Percentiles rank a stretch among this genome's conserved stretches.
Conservation (phyloP, 1,140 invertebrate genomes). For the Luehdorfia chinensis region DNA sequence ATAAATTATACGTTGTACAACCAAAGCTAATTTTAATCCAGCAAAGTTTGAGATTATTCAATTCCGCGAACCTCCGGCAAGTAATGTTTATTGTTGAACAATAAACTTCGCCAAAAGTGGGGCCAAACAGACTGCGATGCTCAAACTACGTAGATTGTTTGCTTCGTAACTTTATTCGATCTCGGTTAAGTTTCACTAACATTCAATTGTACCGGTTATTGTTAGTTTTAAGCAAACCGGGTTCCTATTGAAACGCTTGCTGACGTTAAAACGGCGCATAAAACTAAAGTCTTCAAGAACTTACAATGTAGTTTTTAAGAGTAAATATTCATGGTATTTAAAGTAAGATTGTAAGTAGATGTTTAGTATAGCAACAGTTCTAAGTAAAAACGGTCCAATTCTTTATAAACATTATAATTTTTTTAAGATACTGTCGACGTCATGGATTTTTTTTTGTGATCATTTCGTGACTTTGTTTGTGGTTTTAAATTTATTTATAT, state of each 20-base stretch:
- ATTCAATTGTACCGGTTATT: slow-evolving; percentile 1
- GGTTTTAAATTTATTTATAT: too few relatives aligned
- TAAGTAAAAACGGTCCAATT: too few relatives aligned
- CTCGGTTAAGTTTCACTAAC: slow-evolving; percentile 10
- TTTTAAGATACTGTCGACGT: too few relatives aligned
- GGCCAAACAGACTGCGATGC: slow-evolving; percentile 2
- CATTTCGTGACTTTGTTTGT: too few relatives aligned
- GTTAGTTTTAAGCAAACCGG: neutral
- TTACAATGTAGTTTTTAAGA: too few relatives aligned
- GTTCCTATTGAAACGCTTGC: neutral
- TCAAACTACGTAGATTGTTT: slow-evolving; percentile 8
- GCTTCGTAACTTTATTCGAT: neutral
- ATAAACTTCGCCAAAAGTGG: slow-evolving; percentile 9
- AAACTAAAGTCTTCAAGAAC: too few relatives aligned
- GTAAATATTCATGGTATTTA: too few relatives aligned
- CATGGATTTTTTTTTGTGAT: too few relatives aligned
- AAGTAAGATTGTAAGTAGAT: too few relatives aligned
- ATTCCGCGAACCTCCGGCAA: slow-evolving; percentile 2
- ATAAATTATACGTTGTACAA: slow-evolving; percentile 11
- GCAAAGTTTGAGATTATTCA: slow-evolving; percentile 8
- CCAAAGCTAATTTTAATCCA: slow-evolving; percentile 15
- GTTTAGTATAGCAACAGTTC: too few relatives aligned
- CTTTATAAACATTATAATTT: too few relatives aligned
- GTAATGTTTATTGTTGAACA: slow-evolving; percentile 14
- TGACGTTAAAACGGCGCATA: too few relatives aligned